Conservation (phyloP, 2,888 invertebrate species). For the Nymphalis urticae region DNA sequence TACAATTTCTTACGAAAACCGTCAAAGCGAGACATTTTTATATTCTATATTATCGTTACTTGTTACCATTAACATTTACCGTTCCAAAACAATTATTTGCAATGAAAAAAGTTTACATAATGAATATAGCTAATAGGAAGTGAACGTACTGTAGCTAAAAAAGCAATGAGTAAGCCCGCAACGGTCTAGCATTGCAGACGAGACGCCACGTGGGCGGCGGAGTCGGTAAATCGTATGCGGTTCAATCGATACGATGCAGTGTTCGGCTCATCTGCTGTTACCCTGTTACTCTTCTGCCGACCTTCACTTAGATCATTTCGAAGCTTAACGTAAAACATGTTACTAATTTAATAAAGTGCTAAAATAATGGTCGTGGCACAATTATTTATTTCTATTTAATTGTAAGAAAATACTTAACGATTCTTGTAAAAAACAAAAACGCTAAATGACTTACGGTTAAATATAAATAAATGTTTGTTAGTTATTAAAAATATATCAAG, state of each 20-base stretch:
- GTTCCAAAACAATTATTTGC: background rate
- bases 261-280: conserved; percentile 16
- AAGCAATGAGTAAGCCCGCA: conserved; percentile 21
- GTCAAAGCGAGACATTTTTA: background rate
- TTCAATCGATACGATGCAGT: conserved; percentile 44
- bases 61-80: too few relatives aligned
- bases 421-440: background rate
- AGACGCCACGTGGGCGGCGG: conserved; percentile 39
- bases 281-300: conserved; percentile 2
- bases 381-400: too few relatives aligned
- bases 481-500: too few relatives aligned
- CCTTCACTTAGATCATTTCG: conserved; percentile 14
- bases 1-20: background rate
- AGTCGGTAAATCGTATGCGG: conserved; percentile 19
- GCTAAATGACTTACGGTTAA: background rate
- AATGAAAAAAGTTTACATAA: background rate
- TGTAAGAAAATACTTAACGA: background rate
- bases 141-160: conserved; percentile 8
- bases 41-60: too few relatives aligned
- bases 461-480: background rate
- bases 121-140: conserved; percentile 1
- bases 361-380: too few relatives aligned
- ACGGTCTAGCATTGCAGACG: conserved; percentile 29
- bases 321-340: background rate
- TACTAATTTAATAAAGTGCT: too few relatives aligned